Evolutionary conservation across 1,140 invertebrate genomes (phyloP).

Genomic region (Doryteuthis pealeii): DNA sequence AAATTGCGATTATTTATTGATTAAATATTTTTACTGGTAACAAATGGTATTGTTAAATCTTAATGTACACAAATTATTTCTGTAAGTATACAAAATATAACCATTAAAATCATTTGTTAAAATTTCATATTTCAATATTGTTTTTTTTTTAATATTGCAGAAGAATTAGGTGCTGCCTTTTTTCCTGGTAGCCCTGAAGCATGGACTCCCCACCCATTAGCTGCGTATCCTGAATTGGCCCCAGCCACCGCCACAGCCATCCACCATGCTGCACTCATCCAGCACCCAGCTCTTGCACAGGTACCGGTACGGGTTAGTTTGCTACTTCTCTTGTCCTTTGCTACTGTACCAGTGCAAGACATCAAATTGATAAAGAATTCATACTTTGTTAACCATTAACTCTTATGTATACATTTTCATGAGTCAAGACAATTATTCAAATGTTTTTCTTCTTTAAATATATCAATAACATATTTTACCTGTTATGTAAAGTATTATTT

Average conservation of each 20-base stretch:
- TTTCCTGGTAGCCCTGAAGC: slow-evolving; percentile 89
- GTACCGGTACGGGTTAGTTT: slow-evolving; percentile 68
- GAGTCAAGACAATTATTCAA: background rate
- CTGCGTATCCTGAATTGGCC: slow-evolving; percentile 70
- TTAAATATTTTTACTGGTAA: no score
- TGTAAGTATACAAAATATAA: no score
- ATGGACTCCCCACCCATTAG: slow-evolving; percentile 83
- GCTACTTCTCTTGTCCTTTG: slow-evolving; percentile 27
- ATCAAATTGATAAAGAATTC: background rate
- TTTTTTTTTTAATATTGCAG: slow-evolving; percentile 43
- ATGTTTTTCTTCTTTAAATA: background rate
- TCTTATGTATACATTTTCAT: background rate
- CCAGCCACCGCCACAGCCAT: slow-evolving; percentile 76
- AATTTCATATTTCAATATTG: slow-evolving; percentile 14
- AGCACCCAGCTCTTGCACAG: slow-evolving; percentile 94
- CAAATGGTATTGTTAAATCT: no score
- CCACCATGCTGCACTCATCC: slow-evolving; percentile 77
- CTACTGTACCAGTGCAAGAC: slow-evolving; percentile 37
- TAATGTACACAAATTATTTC: no score
- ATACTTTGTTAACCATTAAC: slow-evolving; percentile 3
- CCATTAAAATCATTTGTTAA: no score
- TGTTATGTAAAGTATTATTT: no score
- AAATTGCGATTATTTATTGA: no score
- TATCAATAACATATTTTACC: no score
- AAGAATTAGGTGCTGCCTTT: slow-evolving; percentile 85